Percentiles rank a stretch among this genome's conserved stretches.
phyloP scores from a whole-genome alignment of 2,113 vertebrate genomes.

The Malurus elegans region DNA sequence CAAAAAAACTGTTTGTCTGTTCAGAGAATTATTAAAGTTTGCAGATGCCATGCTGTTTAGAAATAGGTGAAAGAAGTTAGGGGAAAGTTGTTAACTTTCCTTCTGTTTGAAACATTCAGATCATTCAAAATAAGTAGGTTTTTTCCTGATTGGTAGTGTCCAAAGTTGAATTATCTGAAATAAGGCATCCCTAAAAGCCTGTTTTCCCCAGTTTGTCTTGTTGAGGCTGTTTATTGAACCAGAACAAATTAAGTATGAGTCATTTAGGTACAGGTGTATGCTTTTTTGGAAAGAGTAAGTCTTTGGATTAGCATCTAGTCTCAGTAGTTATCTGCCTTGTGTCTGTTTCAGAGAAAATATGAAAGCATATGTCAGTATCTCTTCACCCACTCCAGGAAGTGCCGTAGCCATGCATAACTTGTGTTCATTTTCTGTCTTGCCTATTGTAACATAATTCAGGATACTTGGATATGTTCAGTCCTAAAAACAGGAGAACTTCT shows the following conservation, averaged over 20 bases:
- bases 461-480: not conserved
- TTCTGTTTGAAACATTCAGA: not conserved
- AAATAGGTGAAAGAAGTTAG: not conserved
- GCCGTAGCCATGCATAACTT: not conserved
- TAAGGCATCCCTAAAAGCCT: not conserved
- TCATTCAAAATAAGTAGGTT: fast-evolving
- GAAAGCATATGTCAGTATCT: not conserved
- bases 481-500: not conserved
- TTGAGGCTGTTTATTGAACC: not conserved
- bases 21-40: not conserved
- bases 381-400: not conserved
- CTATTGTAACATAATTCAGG: not conserved
- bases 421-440: not conserved
- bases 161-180: not conserved
- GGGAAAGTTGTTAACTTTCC: not conserved
- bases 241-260: not conserved
- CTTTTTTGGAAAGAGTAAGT: not conserved
- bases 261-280: not conserved
- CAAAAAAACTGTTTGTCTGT: not conserved
- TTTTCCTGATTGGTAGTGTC: not conserved
- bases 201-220: not conserved
- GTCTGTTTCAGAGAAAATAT: not conserved
- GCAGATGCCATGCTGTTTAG: not conserved
- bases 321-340: not conserved
- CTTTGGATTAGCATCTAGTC: not conserved